Evolutionary conservation across 2,888 invertebrate genomes (phyloP), one percentile per base, ranked within the genome.

Genomic region (Spicauda simplicius): DNA sequence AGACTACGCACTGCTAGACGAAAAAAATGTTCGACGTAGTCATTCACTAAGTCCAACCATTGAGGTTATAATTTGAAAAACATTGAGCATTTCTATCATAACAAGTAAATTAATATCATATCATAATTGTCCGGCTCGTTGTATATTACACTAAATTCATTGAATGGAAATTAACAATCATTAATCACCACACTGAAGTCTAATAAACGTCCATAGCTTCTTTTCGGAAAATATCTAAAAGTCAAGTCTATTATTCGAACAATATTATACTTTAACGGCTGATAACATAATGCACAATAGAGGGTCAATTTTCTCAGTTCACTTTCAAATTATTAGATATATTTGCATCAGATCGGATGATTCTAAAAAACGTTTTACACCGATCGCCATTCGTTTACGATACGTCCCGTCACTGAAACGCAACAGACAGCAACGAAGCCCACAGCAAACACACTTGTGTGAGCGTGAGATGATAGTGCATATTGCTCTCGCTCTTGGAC

Each of bases 1-100:
- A 90, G 82, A 86, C 78, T 75, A 81, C 84, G 85, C 86, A 82
- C 88, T 75, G 76, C 79, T 84, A 83, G 84, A 84, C 76, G 75
- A 73, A 81, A 80, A 83, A 84, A 77, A 76, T n/a, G 78, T 84
- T 80, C 84, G 82, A 90, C 89, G 88, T 90, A 54, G 8, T 33
- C 33, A 89, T 84, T 91, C 88, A 91, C 87, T 85, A 86, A 85
- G 82, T 83, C 80, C 78, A 77, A 76, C 77, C 73, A 77, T 87
- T 86, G 86, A 93, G 92, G 92, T 93, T 92, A 92, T 85, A 76
- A 84, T 81, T 80, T 80, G 79, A 84, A 85, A 81, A 88, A 89
- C 83, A 88, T 78, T 79, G 76, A 80, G 73, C 82, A 84, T 87
- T 86, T 84, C 77, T 74, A 76, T 67, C 65, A 14, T 75, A 71